Percentiles rank a stretch among this genome's conserved stretches.
phyloP scores from a whole-genome alignment of 2,113 vertebrate species.

The Halichoerus grypus region DNA sequence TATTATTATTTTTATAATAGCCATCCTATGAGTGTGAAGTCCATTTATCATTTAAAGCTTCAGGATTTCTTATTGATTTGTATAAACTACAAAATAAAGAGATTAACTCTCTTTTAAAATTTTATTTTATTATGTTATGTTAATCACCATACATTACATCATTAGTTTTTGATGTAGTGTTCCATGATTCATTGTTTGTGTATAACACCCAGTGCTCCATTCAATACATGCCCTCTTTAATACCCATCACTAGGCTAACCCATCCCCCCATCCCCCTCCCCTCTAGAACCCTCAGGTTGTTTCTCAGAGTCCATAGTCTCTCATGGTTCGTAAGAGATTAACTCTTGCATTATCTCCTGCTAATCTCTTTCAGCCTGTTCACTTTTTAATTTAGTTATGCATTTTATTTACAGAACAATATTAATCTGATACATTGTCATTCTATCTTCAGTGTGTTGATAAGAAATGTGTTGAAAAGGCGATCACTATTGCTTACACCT shows the following conservation, averaged over 20 bases:
- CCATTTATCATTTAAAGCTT: not conserved
- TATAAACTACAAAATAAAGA: conserved; percentile 13
- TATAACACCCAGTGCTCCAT: too few relatives aligned
- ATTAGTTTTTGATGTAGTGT: too few relatives aligned
- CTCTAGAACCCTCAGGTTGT: too few relatives aligned
- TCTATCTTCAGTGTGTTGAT: not conserved
- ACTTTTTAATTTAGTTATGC: not conserved
- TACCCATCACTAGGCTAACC: too few relatives aligned
- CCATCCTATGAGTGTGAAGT: not conserved
- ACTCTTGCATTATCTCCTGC: not conserved
- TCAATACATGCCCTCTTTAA: too few relatives aligned
- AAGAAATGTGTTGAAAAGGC: not conserved
- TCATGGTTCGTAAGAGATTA: not conserved
- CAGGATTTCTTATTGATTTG: not conserved
- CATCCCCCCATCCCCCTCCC: too few relatives aligned
- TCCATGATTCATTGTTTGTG: too few relatives aligned
- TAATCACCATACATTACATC: too few relatives aligned
- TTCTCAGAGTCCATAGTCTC: too few relatives aligned
- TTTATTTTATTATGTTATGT: too few relatives aligned
- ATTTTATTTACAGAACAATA: conserved; percentile 3
- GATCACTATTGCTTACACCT: not conserved
- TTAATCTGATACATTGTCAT: not conserved
- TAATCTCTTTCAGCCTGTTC: not conserved
- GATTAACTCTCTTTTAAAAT: not conserved
- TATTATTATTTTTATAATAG: not conserved